phyloP scores from a whole-genome alignment of 1,140 invertebrate species.

The Cyclargus thomasi region DNA sequence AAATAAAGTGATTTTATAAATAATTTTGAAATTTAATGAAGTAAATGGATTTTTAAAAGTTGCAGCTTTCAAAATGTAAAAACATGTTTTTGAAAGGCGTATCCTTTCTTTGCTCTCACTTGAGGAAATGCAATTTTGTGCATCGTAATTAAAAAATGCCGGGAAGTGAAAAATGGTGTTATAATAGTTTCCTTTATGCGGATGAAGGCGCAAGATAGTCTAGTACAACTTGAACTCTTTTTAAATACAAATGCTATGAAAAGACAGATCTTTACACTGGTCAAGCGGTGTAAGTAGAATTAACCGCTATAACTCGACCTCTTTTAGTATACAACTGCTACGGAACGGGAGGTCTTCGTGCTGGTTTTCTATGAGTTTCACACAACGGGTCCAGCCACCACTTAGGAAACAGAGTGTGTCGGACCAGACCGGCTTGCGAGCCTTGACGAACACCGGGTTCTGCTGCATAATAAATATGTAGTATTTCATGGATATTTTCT shows the following conservation, averaged over 20 bases:
- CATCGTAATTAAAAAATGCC: background rate
- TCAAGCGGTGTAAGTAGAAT: background rate
- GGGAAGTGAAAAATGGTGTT: conserved; percentile 3
- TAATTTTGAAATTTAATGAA: background rate
- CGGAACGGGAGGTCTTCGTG: background rate
- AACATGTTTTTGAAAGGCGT: background rate
- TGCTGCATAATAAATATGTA: background rate
- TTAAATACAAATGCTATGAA: background rate
- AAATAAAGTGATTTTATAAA: background rate
- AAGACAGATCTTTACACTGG: background rate
- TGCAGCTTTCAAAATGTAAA: background rate
- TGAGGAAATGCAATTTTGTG: background rate
- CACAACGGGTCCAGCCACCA: conserved; percentile 28
- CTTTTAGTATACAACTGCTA: background rate
- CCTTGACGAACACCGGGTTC: conserved; percentile 39
- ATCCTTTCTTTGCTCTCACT: background rate
- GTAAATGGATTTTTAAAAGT: background rate
- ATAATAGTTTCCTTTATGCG: conserved; percentile 10
- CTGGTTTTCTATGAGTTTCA: conserved; percentile 24
- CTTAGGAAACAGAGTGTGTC: conserved; percentile 53
- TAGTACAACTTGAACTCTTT: background rate
- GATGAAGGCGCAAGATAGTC: background rate
- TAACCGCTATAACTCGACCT: background rate
- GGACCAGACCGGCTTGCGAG: conserved; percentile 36
- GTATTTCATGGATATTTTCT: background rate